phyloP scores from a whole-genome alignment of 2,888 invertebrate genomes.

The Drosophila colorata region DNA sequence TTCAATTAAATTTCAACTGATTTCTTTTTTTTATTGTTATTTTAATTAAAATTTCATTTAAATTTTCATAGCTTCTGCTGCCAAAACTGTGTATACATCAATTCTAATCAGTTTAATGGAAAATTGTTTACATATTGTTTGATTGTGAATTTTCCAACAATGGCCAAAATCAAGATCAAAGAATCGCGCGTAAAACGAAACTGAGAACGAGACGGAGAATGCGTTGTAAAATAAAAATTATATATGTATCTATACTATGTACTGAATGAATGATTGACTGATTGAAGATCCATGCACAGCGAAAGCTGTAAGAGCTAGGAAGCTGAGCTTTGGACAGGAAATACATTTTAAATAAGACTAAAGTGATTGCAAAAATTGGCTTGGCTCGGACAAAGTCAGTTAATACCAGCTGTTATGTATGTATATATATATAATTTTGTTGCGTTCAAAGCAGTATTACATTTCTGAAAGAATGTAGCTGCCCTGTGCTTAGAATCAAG shows the following conservation, averaged over 20 bases:
- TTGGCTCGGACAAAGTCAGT: too few species aligned
- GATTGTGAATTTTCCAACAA: conserved; percentile 1
- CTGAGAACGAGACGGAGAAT: background rate
- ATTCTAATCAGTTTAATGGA: conserved; percentile 35
- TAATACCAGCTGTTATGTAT: too few species aligned
- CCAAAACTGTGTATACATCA: conserved; percentile 20
- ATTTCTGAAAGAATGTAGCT: background rate
- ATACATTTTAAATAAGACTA: too few species aligned
- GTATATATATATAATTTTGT: background rate
- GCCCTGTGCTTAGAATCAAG: background rate
- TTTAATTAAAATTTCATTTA: conserved; percentile 62
- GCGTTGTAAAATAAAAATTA: too few species aligned
- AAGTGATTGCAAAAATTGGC: too few species aligned
- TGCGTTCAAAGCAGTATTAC: background rate
- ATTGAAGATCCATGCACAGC: too few species aligned
- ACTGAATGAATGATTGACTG: too few species aligned
- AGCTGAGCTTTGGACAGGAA: too few species aligned
- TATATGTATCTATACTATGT: too few species aligned
- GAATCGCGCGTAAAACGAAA: background rate
- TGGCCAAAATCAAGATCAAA: conserved; percentile 29
- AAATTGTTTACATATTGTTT: conserved; percentile 44
- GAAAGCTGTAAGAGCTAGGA: too few species aligned
- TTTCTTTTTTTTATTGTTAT: conserved; percentile 41
- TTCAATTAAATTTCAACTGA: conserved; percentile 59
- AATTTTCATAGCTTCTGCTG: conserved; percentile 15